Evolutionary conservation across 2,888 invertebrate species (phyloP), one percentile per base, ranked within the genome.

Genomic region (Eilema sororculum): DNA sequence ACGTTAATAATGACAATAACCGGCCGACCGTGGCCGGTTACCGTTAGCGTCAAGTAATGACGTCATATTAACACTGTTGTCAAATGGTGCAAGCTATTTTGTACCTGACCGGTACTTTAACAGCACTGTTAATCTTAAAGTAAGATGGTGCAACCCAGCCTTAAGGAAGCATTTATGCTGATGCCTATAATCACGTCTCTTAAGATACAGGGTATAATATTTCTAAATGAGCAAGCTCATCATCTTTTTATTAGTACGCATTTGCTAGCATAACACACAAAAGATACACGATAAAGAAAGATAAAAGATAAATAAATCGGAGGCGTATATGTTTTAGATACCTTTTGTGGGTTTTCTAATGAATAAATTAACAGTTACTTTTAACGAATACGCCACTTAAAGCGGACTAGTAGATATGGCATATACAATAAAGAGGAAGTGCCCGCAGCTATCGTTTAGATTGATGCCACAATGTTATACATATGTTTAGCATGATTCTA

Each of bases 291-390:
- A 5, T 3, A 20, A 46, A 46, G 46, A 46, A 46, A 46, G 20
- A 46, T 46, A 20, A 46, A 41, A 41, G 16, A 16, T 41, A 41
- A 46, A 46, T 20, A 20, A 46, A 46, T 16, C 1, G 20, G 6
- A 6, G 20, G 16, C 46, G 16, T 46, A 20, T 41, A 41, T 46
- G 46, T 20, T 46, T 46, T 20, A 46, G 20, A 5, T 20, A 5
- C 46, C 5, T 46, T 46, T 46, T 46, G 46, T 46, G 46, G 46
- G 46, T 46, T 20, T 16, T 20, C 46, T 20, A 46, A 46, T 46
- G 46, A 46, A 46, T 46, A 46, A 46, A 46, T 46, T 46, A 46
- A 46, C 46, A 46, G 6, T 46, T 46, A 57, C 57, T 57, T 57
- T 57, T 24, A 57, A 57, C 57, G 24, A 24, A 5, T 57, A 57